Base-by-base conservation (phyloP, 2,797 vertebrate species). In the Gadopsis bispinosus region DNA sequence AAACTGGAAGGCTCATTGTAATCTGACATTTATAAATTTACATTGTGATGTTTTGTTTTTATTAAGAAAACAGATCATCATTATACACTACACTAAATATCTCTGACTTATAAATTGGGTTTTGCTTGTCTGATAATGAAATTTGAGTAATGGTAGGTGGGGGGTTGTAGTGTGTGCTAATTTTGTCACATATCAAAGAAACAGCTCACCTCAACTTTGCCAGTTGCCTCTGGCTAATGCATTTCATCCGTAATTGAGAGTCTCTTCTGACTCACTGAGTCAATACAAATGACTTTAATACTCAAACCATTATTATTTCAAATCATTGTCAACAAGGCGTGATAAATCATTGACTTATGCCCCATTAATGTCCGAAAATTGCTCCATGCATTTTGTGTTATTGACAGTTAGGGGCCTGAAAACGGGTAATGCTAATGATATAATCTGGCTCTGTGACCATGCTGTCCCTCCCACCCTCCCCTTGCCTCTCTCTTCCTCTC, bases 231-330 rank as follows among this genome's bases (percentile, higher is more conserved):
- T 13, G 92, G 92, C 91, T 71, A 77, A 82, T 77, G 83, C 81
- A 80, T 90, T 82, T 90, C 83, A 75, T 58, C 50, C 71, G 82
- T 94, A 92, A 93, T 93, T 81, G 83, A 93, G 83, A 86, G 80
- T 83, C 89, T 89, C 83, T 73, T 86, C 74, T 61, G 70, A 93
- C 91, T 91, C 83, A 74, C 87, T 79, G 79, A 84, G 87, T 95
- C 90, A 88, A 94, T 94, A 95, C 91, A 93, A 93, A 95, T 90
- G 82, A 87, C 85, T 95, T 93, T 93, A 94, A 94, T 94, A 93
- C 90, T 86, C 83, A 86, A 76, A 85, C 82, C 77, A 88, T 89
- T 91, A 91, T 93, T 91, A 89, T 89, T 87, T 90, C 78, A 80
- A 92, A 94, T 94, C 85, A 92, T 88, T 93, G 92, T 95, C 92